Percentiles rank a stretch among this genome's conserved stretches.
phyloP scores from a whole-genome alignment of 2,888 invertebrate genomes.

The Notocelia uddmanniana region DNA sequence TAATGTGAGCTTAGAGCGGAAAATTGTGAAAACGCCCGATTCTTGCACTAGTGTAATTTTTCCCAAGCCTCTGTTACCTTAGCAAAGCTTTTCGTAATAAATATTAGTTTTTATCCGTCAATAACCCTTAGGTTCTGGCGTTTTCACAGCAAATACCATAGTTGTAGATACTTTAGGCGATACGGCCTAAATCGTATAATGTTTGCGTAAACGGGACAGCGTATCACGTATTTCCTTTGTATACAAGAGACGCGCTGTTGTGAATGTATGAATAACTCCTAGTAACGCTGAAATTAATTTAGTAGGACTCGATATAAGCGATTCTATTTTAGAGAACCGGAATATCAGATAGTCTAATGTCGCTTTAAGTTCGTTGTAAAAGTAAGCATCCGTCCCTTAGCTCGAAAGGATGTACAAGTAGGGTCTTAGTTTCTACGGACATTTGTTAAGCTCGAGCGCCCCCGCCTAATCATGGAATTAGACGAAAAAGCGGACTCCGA shows the following conservation, averaged over 20 bases:
- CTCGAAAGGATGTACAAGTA: constrained; percentile 1
- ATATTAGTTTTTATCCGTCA: background rate
- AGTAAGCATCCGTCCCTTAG: constrained; percentile 28
- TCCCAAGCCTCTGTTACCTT: background rate
- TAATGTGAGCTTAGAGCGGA: constrained; percentile 51
- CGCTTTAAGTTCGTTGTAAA: constrained; percentile 20
- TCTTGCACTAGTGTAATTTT: background rate
- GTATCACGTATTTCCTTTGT: background rate
- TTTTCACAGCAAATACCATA: constrained; percentile 6
- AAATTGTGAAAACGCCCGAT: constrained; percentile 1
- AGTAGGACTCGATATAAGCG: background rate
- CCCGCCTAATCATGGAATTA: no score
- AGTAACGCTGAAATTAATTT: background rate
- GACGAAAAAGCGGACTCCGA: no score
- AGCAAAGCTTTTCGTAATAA: background rate
- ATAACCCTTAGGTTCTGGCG: background rate
- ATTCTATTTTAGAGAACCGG: background rate
- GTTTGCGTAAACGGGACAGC: background rate
- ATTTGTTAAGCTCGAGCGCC: background rate
- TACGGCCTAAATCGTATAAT: constrained; percentile 18
- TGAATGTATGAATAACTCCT: constrained; percentile 6
- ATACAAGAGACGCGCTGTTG: background rate
- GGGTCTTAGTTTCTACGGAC: background rate
- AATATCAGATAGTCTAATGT: constrained; percentile 12
- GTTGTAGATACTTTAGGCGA: constrained; percentile 3